Evolutionary conservation across 2,888 invertebrate genomes (phyloP).

Genomic region (Tuberolachnus salignus): DNA sequence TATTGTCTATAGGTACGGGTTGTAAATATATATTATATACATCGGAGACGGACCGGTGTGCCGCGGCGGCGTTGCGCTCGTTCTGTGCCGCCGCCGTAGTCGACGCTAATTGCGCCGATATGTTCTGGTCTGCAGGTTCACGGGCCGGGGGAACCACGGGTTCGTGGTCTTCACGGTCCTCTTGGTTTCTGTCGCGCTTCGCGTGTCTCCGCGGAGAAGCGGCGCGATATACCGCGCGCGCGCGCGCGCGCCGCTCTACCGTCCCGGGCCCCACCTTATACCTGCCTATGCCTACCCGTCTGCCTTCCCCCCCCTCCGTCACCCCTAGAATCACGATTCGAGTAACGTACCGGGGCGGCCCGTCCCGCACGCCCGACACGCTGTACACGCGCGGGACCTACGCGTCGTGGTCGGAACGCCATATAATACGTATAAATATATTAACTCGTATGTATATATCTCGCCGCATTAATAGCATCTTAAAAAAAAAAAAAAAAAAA

Average conservation of each 20-base stretch:
- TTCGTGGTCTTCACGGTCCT: constrained; percentile 55
- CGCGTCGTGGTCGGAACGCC: neutral
- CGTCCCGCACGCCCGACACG: neutral
- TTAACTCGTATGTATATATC: too few relatives aligned
- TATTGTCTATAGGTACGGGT: neutral
- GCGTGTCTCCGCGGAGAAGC: constrained; percentile 26
- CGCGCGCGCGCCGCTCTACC: neutral
- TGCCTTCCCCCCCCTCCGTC: neutral
- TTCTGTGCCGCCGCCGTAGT: neutral
- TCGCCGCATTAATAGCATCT: too few relatives aligned
- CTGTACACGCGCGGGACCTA: neutral
- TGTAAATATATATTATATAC: neutral
- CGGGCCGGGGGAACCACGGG: constrained; percentile 52
- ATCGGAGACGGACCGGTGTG: neutral
- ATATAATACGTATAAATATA: too few relatives aligned
- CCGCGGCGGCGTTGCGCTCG: neutral
- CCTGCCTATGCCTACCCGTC: neutral
- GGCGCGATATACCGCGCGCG: neutral
- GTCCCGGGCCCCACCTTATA: neutral
- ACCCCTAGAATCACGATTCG: neutral
- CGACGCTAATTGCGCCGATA: constrained; percentile 56
- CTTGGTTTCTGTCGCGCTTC: constrained; percentile 54
- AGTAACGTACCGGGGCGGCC: neutral
- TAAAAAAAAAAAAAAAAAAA: too few relatives aligned
- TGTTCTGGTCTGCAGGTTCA: constrained; percentile 56